phyloP scores from a whole-genome alignment of 2,113 vertebrate species.

The Colius striatus region DNA sequence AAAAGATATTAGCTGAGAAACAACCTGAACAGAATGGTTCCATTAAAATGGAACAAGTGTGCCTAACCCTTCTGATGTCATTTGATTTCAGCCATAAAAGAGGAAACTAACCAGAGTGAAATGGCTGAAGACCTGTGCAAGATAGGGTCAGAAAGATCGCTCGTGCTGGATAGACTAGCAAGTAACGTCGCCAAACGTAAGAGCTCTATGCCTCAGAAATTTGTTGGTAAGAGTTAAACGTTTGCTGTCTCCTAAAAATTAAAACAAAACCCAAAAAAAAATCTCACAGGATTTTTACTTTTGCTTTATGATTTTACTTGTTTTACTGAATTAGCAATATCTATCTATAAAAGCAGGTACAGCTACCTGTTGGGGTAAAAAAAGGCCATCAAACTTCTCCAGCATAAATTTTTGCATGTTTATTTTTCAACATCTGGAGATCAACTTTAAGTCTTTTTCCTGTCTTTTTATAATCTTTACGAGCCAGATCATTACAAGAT shows the following conservation, averaged over 20 bases:
- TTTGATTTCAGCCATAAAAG: slow-evolving; percentile 98
- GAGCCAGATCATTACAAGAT: neutral
- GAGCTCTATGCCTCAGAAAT: slow-evolving; percentile 99
- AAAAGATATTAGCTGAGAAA: slow-evolving; percentile 2
- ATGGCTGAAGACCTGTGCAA: slow-evolving; percentile 98
- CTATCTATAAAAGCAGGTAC: neutral
- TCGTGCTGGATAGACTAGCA: slow-evolving; percentile 99
- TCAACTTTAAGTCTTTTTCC: neutral
- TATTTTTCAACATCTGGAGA: neutral
- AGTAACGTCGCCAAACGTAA: slow-evolving; percentile 99
- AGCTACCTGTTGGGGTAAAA: neutral
- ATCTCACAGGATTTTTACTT: neutral
- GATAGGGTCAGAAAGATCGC: slow-evolving; percentile 93
- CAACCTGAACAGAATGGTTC: slow-evolving; percentile 51
- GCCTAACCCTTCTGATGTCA: slow-evolving; percentile 79
- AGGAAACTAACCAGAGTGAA: slow-evolving; percentile 96
- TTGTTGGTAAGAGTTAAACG: slow-evolving; percentile 97
- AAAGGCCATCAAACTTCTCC: neutral
- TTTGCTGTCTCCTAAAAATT: slow-evolving; percentile 85
- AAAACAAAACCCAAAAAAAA: neutral
- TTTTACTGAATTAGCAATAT: neutral
- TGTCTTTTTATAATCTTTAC: neutral
- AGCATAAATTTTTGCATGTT: neutral
- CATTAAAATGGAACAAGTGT: slow-evolving; percentile 51
- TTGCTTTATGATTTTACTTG: neutral